Percentiles rank a stretch among this genome's conserved stretches.
phyloP scores from a whole-genome alignment of 64 coral and sea anemone species.

The Dendrophyllia cribrosa region DNA sequence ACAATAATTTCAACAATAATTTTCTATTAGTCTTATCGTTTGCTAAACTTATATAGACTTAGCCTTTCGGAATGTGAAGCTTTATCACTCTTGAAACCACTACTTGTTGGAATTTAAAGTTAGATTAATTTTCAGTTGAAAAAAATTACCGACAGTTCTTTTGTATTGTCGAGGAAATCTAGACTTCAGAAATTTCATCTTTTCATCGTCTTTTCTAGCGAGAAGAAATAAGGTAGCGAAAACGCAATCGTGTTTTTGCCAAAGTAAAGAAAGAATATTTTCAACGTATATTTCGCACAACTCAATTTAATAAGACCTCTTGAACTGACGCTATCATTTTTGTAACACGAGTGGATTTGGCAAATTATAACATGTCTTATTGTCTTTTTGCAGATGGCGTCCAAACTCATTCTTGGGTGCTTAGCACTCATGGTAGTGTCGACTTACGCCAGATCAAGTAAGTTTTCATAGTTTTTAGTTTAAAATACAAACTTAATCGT shows the following conservation, averaged over 20 bases:
- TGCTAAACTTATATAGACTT: neutral
- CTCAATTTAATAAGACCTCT: neutral
- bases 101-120: neutral
- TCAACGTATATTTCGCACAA: neutral
- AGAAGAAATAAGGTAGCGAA: neutral
- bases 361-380: neutral
- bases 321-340: neutral
- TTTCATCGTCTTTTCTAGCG: neutral
- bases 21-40: neutral
- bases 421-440: constrained; percentile 87
- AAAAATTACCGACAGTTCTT: neutral
- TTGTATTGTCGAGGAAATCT: neutral
- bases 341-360: neutral
- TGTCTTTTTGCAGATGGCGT: constrained; percentile 83
- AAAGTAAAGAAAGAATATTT: neutral
- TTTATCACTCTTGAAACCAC: neutral
- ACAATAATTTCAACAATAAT: neutral
- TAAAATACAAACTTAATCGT: neutral
- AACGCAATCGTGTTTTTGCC: neutral
- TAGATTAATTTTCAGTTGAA: neutral
- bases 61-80: neutral
- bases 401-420: constrained; percentile 89
- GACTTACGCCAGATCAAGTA: constrained; percentile 92
- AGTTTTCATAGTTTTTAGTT: constrained; percentile 39
- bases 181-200: neutral